Base-by-base conservation (phyloP, 2,888 invertebrate species). In the Drosophila neotestacea region DNA sequence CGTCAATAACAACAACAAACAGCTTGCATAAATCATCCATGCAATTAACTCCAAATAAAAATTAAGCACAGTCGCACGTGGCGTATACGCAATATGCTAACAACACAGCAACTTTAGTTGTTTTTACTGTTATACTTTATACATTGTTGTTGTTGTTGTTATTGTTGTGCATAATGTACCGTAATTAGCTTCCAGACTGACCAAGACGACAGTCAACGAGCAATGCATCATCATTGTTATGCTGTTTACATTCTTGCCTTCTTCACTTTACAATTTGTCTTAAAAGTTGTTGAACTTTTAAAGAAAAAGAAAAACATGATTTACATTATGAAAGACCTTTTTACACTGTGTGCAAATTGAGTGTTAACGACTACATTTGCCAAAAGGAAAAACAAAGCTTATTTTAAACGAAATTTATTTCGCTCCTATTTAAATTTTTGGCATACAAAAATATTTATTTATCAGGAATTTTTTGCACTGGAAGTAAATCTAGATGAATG, bases 31-130 rank as follows among this genome's bases (percentile, higher is more conserved):
- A 70, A 73, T 73, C 67, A 75, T 73, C 13, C 47, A 28, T 34
- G 52, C 54, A 71, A 73, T 71, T 80, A 66, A 59, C 58, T 48
- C 36, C 6, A 48, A 59, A 64, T 58, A 69, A 55, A 65, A 63
- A 59, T 65, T 44, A 52, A 60, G 52, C 22, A 30, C 52, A 1
- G 42, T 10, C 42, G 39, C 70, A 73, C 62, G 42, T 48, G 70
- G 47, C 67, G 70, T 76, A 76, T 76, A 34, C 67, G 47, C 61
- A 73, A 64, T 56, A 39, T 63, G 46, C 39, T 38, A 34, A 44
- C 28, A 38, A 28, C 38, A 39, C 13, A 50, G 54, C 7, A 36
- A 28, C 51, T 50, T 27, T 5, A 6, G 11, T n/a, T 13, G 4
- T 27, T 13, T 6, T 36, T 36, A 10, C n/a, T 13, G 34, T 36